phyloP scores from a whole-genome alignment of 2,888 invertebrate species.

The Cloeon dipterum region DNA sequence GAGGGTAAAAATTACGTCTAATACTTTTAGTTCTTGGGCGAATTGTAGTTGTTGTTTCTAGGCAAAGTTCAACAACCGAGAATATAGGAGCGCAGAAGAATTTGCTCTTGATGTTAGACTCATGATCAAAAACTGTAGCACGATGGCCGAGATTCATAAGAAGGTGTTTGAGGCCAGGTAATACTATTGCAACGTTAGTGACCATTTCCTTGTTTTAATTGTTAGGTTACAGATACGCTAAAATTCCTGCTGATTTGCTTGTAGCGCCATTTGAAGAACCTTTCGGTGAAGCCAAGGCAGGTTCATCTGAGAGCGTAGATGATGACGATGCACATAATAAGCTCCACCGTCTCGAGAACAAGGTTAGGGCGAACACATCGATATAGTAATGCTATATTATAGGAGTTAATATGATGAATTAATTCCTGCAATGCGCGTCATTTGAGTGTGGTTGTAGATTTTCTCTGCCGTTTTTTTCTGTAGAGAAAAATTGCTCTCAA shows the following conservation, averaged over 20 bases:
- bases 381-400: not conserved
- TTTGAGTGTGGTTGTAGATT: not conserved
- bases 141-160: slow-evolving; percentile 93
- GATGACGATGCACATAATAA: slow-evolving; percentile 39
- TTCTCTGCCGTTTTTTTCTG: not conserved
- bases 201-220: slow-evolving; percentile 4
- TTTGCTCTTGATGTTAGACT: slow-evolving; percentile 90
- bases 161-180: slow-evolving; percentile 93
- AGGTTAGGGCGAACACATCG: slow-evolving; percentile 25
- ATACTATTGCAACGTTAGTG: slow-evolving; percentile 6
- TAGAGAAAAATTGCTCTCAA: not conserved
- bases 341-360: slow-evolving; percentile 59
- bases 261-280: not conserved
- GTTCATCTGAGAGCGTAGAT: not conserved
- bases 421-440: slow-evolving; percentile 4
- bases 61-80: slow-evolving; percentile 82
- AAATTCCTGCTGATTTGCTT: slow-evolving; percentile 75
- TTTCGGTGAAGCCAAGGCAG: not conserved
- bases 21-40: no score
- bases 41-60: slow-evolving; percentile 10
- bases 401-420: not conserved
- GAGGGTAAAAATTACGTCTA: slow-evolving; percentile 43
- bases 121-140: slow-evolving; percentile 97
- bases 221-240: slow-evolving; percentile 42
- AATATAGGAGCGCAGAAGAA: slow-evolving; percentile 80